Percentiles rank a stretch among this genome's conserved stretches.
These are phyloP conservation scores for Graphium colonna DNA, from an alignment of 2,888 invertebrate species.

Conservation along the genomic window DNA sequence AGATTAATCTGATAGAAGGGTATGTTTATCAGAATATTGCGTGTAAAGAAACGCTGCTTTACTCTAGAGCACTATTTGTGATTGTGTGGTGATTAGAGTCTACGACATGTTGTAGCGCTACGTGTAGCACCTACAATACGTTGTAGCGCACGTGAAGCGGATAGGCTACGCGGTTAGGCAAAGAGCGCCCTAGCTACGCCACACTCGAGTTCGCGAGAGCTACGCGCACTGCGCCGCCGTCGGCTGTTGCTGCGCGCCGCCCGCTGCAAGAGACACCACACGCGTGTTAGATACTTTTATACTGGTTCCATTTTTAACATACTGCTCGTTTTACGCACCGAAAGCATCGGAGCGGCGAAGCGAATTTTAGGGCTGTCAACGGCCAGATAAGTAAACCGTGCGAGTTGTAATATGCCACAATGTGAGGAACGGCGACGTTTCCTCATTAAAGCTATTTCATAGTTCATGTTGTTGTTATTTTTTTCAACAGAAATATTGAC, in stretches of 20 bases:
- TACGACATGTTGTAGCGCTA: too few relatives aligned
- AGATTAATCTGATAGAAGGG: too few relatives aligned
- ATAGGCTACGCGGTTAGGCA: conserved; percentile 35
- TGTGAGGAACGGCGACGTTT: background rate
- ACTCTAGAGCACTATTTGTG: too few relatives aligned
- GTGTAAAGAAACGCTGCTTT: too few relatives aligned
- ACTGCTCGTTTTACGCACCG: conserved; percentile 35
- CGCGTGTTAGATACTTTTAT: conserved; percentile 77
- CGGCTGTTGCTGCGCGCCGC: conserved; percentile 77
- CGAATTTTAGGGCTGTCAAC: conserved; percentile 36
- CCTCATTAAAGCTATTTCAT: background rate
- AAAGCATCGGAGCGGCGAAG: conserved; percentile 45
- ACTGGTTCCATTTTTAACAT: conserved; percentile 35
- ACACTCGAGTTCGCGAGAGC: conserved; percentile 43
- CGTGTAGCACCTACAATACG: too few relatives aligned
- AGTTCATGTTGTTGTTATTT: too few relatives aligned
- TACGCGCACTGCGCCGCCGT: conserved; percentile 80
- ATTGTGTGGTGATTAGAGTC: too few relatives aligned
- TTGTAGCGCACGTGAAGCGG: too few relatives aligned
- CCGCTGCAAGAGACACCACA: conserved; percentile 81
- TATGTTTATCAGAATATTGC: too few relatives aligned
- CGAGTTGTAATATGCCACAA: background rate
- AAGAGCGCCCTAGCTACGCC: conserved; percentile 25
- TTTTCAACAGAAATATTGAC: too few relatives aligned
- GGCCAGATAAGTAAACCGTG: conserved; percentile 26